Base-by-base conservation (phyloP, 2,113 vertebrate genomes). In the Pseudopipra pipra region DNA sequence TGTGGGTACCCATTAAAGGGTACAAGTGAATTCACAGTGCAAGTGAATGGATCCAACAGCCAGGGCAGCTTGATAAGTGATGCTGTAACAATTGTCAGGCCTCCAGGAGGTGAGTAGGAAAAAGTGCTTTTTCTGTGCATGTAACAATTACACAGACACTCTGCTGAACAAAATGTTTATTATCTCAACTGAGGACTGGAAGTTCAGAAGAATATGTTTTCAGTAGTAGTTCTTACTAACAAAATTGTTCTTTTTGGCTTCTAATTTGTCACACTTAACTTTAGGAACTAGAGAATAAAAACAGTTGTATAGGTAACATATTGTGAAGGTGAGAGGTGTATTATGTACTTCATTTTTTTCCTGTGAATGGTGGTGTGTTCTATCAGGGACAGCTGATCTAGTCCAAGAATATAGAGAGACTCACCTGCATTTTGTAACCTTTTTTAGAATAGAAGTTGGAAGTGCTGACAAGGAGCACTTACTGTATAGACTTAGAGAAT, bases 31-130 rank as follows among this genome's bases (percentile, higher is more conserved):
- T 41, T 41, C 68, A 98, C 90, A 7, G 90, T 99, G 8, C 96
- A 96, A 95, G 97, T 99, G 87, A 98, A 98, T 82, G 98, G 96
- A 18, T 99, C 99, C 81, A 99, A 99, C 93, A 98, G 97, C 92
- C 98, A 97, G 89, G 98, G 98, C 76, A 98, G 98, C 93, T 91
- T 99, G 95, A 97, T 97, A 84, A 99, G 99, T 86, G 95, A 97
- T 39, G 93, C 95, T 28, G 10, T 96, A 85, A 96, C 37, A 30
- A 76, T 98, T 59, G 95, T 93, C 23, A 98, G 98, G 86, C 98
- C 98, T 73, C 98, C 99, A 61, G 98, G 98, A 96, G 98, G 99
- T 99, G 97, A 96, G 97, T 96, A 95, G 70, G 24, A 87, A 87
- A 59, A 92, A 94, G 35, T 46, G 6, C n/a, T 62, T 71, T 71